These are phyloP conservation scores for Temnothorax ravouxi DNA, from an alignment of 2,888 invertebrate genomes.

Conservation along the genomic window DNA sequence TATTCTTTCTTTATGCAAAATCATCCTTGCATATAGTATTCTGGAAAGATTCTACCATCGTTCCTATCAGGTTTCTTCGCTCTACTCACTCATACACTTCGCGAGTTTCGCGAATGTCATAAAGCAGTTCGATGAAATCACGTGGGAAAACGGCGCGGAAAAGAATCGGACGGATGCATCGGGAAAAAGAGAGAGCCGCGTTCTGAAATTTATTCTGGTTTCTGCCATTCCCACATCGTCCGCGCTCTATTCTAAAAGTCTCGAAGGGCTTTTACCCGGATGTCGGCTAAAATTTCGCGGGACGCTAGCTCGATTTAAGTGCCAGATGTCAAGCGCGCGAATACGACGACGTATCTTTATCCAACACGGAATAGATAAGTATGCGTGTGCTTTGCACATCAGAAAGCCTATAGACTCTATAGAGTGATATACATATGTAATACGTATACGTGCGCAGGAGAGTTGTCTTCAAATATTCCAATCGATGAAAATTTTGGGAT, in stretches of 20 bases:
- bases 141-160: not conserved
- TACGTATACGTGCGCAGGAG: not conserved
- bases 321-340: not conserved
- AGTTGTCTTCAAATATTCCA: no score
- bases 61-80: conserved; percentile 9
- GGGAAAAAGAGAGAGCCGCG: not conserved
- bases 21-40: not conserved
- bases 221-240: not conserved
- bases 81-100: not conserved
- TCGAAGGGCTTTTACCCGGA: conserved; percentile 35
- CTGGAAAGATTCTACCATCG: not conserved
- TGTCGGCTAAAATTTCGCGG: conserved; percentile 39
- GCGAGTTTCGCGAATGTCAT: conserved; percentile 17
- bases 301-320: conserved; percentile 30
- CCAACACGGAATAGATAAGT: not conserved
- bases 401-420: not conserved
- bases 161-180: conserved; percentile 24
- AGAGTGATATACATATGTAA: not conserved
- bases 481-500: no score
- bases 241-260: conserved; percentile 14
- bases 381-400: not conserved
- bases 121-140: conserved; percentile 18
- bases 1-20: not conserved
- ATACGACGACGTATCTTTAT: conserved; percentile 30
- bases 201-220: conserved; percentile 38